Base-by-base conservation (phyloP, 2,888 invertebrate genomes). In the Orthosia cruda region DNA sequence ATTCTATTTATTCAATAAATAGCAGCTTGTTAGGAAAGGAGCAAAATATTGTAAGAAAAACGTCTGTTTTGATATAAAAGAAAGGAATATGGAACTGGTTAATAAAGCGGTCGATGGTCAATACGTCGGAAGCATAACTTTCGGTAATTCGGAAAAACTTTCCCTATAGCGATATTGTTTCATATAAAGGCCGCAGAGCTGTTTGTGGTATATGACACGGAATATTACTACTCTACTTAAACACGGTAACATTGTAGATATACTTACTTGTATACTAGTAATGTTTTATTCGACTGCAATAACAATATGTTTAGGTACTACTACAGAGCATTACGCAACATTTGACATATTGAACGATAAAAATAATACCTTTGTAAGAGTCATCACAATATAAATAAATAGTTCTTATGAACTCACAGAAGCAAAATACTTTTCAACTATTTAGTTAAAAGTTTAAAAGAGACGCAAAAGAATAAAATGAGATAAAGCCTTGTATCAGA, bases 1-100 rank as follows among this genome's bases (percentile, higher is more conserved):
- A 83, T 62, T 54, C 50, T 26, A 69, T 71, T 55, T 55, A 26
- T 11, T 9, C n/a, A 50, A 69, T 74, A 80, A 69, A 67, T 80
- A 77, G n/a, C n/a, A 75, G 40, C 55, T 62, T 55, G 20, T 23
- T 58, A 54, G 15, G 4, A 16, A 57, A 32, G 13, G 59, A 9
- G 13, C 23, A 61, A 57, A 61, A 26, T 57, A 26, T 49, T 23
- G 52, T 54, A 13, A 50, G 55, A 61, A 71, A 75, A 67, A 59
- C 64, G 50, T 72, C 47, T 74, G 66, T 72, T 68, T 69, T 18
- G 20, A 63, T 50, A 67, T 47, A 57, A 70, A 75, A 70, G 59
- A 4, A 64, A 70, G 47, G 20, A 71, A 62, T 68, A 68, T 71
- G 52, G 50, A 55, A 54, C 45, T 69, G 18, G 66, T 67, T 71